Evolutionary conservation across 2,888 invertebrate species (phyloP), one percentile per base, ranked within the genome.

Genomic region (Villa cingulata): DNA sequence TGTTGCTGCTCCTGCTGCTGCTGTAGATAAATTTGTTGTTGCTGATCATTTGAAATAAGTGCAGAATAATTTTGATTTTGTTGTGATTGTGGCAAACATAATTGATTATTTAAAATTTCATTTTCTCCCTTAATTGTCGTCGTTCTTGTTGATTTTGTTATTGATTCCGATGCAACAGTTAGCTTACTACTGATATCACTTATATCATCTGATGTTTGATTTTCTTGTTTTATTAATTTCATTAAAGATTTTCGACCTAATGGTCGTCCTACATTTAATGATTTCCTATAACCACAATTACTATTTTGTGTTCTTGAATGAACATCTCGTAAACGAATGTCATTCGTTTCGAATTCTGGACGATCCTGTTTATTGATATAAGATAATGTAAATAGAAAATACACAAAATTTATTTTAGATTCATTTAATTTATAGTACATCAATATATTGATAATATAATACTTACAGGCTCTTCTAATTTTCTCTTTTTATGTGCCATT

Each of bases 341-440:
- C 85, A 56, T 78, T 75, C 15, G 83, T 85, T 58, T 83, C 82
- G 45, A 87, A 72, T 63, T 87, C 86, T 17, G 83, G 81, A 62
- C 84, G 80, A 58, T 76, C 74, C 78, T 83, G 60, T 10, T n/a
- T n/a, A n/a, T n/a, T n/a, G 71, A 72, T 37, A 37, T 9, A 51
- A 50, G 46, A 40, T 48, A 16, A n/a, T n/a, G n/a, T n/a, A 18
- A 38, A 34, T 46, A 27, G 23, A 32, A 19, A 7, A 39, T 19
- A 23, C 38, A 38, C 7, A 23, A n/a, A n/a, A n/a, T n/a, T n/a
- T n/a, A n/a, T n/a, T n/a, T n/a, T n/a, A n/a, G n/a, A n/a, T n/a
- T n/a, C n/a, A n/a, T n/a, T n/a, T n/a, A n/a, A n/a, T n/a, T n/a
- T n/a, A n/a, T n/a, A n/a, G n/a, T n/a, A n/a, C n/a, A n/a, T n/a